Percentiles rank a stretch among this genome's conserved stretches.
Evolutionary conservation across 2,888 invertebrate genomes (phyloP).

Genomic region (Limnephilus marmoratus): DNA sequence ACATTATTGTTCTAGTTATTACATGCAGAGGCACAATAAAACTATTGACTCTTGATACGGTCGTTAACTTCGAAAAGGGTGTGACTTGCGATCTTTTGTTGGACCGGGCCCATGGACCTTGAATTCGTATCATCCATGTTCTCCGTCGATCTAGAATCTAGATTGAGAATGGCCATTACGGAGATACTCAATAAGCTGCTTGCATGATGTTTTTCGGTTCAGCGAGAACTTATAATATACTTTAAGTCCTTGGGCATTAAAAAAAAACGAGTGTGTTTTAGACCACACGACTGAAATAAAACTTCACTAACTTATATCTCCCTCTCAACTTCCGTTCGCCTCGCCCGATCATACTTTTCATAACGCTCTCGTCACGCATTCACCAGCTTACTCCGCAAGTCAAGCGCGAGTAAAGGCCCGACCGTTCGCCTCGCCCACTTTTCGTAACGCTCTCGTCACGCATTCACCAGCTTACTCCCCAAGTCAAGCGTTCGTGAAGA

Average conservation of each 20-base stretch:
- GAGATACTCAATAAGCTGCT: background rate
- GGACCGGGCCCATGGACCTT: background rate
- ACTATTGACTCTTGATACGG: conserved; percentile 34
- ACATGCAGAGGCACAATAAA: conserved; percentile 22
- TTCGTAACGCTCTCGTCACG: too few species aligned
- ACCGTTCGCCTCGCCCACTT: too few species aligned
- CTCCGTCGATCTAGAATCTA: conserved; percentile 2
- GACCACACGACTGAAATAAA: too few species aligned
- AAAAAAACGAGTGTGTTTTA: background rate
- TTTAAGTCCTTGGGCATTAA: background rate
- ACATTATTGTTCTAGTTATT: conserved; percentile 6
- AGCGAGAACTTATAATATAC: background rate
- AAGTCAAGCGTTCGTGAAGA: too few species aligned
- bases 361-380: too few species aligned
- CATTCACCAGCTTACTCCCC: too few species aligned
- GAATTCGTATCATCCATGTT: conserved; percentile 4
- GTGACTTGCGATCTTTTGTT: conserved; percentile 43
- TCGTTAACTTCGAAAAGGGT: conserved; percentile 44
- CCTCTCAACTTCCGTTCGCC: too few species aligned
- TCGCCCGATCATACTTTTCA: too few species aligned
- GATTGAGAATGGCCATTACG: background rate
- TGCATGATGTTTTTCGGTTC: background rate
- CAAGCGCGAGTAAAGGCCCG: too few species aligned
- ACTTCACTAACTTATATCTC: too few species aligned
- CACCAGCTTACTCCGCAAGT: too few species aligned